Percentiles rank a stretch among this genome's conserved stretches.
These are phyloP conservation scores for Sceloporus undulatus DNA, from an alignment of 2,113 vertebrate species.

Conservation along the genomic window DNA sequence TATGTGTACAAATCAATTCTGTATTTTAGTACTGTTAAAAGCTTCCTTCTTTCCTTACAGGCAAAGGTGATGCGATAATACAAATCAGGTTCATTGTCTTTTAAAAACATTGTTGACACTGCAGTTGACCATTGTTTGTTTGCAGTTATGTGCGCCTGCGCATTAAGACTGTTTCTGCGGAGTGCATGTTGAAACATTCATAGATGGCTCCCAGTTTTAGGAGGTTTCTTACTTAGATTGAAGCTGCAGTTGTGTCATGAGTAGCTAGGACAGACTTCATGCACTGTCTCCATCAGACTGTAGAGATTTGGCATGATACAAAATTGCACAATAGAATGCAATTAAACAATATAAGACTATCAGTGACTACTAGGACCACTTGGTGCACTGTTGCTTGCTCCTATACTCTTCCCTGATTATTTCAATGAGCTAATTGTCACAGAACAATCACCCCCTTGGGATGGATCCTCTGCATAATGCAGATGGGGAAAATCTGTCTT, in stretches of 20 bases:
- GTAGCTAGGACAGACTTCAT: background rate
- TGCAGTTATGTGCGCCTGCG: conserved; percentile 1
- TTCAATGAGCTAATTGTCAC: too few relatives aligned
- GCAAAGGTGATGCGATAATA: conserved; percentile 48
- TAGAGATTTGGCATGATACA: background rate
- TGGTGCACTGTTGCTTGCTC: too few relatives aligned
- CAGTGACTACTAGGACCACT: too few relatives aligned
- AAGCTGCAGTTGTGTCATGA: background rate
- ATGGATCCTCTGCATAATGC: too few relatives aligned
- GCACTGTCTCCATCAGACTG: background rate
- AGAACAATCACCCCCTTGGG: too few relatives aligned
- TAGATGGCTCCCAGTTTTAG: background rate
- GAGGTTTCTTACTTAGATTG: background rate
- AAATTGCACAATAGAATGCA: too few relatives aligned
- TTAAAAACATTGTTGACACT: conserved; percentile 45
- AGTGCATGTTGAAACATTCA: background rate
- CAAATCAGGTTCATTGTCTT: conserved; percentile 49
- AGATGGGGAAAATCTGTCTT: too few relatives aligned
- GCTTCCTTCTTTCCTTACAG: conserved; percentile 62
- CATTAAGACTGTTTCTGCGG: background rate
- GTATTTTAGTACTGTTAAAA: conserved; percentile 69
- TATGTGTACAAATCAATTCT: conserved; percentile 73
- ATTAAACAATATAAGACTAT: too few relatives aligned
- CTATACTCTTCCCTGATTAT: too few relatives aligned
- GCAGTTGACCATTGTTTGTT: conserved; percentile 31